Evolutionary conservation across 2,797 vertebrate genomes (phyloP), one percentile per base, ranked within the genome.

Genomic region (Pseudomugil tenellus): DNA sequence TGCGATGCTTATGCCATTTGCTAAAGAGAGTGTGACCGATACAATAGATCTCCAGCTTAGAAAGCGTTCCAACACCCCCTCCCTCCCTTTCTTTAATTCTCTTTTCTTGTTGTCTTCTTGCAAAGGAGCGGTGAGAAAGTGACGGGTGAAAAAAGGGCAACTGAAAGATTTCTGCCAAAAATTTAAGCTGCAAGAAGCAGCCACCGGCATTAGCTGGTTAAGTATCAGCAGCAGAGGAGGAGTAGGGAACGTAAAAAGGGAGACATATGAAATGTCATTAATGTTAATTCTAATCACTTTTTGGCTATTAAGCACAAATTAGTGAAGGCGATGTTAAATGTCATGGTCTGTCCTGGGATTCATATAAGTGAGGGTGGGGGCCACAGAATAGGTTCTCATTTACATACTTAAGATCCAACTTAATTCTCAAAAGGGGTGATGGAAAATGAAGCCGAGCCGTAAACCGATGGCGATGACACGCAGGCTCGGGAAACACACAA

Each of bases 241-340:
- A 77, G 87, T 87, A 91, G 91, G 91, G 89, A 87, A 92, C 91
- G 87, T 84, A 77, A 71, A 91, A 85, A 70, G 87, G 87, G 79
- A 91, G 87, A 90, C 90, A 89, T 91, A 90, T 91, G 90, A 93
- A 93, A 93, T 91, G 91, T 89, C 92, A 92, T 93, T 93, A 93
- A 92, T 91, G 91, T 91, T 93, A 91, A 93, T 92, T 93, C 91
- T 94, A 93, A 94, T 94, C 92, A 93, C 91, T 93, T 93, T 93
- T 93, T 93, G 89, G 92, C 93, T 92, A 92, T 94, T 93, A 94
- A 93, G 91, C 87, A 91, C 92, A 93, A 93, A 93, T 93, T 93
- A 94, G 92, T 83, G 89, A 92, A 92, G 92, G 89, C 89, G 77
- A 91, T 93, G 92, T 93, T 93, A 94, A 94, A 94, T 94, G 92